Evolutionary conservation across 2,888 invertebrate genomes (phyloP), one percentile per base, ranked within the genome.

Genomic region (Pristionchus fissidentatus): DNA sequence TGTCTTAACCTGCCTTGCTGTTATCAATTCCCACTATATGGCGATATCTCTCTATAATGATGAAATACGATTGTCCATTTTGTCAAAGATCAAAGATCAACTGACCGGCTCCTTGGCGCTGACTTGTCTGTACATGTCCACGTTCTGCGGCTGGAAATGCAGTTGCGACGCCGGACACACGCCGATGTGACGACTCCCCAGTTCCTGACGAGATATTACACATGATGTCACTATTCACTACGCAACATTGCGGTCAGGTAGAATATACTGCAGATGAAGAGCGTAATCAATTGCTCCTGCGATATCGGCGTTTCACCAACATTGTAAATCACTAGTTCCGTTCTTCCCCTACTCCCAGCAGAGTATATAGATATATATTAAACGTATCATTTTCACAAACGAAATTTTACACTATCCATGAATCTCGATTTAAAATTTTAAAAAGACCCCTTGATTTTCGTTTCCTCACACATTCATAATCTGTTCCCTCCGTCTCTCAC

Each of bases 111-210:
- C 55, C 4, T n/a, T 2, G 1, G 62, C 83, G 38, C 49, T 3
- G 15, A 13, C 55, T 26, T 41, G 19, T 52, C 52, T 83, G 83
- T 55, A 55, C 38, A 3, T 38, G 26, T 32, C 38, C 26, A 83
- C 7, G 26, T 8, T 29, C 19, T 32, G 7, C 49, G 83, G 83
- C 38, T 83, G 83, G 83, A 38, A 83, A 73, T 83, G 83, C 52
- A 83, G 43, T 5, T 70, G 83, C 15, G 41, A 26, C 7, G 83
- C 83, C 3, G 55, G 70, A 15, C 70, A 70, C 55, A 52, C 70
- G 3, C 70, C 83, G 49, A 83, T 35, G 1, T 38, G 62, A 43
- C 38, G 43, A 1, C 8, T 26, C 66, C 62, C 46, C 0, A 35
- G 15, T 3, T 81, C 79, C 79, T 79, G 79, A 35, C 10, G n/a